Evolutionary conservation across 2,113 vertebrate species (phyloP).

Genomic region (Crotalus viridis): DNA sequence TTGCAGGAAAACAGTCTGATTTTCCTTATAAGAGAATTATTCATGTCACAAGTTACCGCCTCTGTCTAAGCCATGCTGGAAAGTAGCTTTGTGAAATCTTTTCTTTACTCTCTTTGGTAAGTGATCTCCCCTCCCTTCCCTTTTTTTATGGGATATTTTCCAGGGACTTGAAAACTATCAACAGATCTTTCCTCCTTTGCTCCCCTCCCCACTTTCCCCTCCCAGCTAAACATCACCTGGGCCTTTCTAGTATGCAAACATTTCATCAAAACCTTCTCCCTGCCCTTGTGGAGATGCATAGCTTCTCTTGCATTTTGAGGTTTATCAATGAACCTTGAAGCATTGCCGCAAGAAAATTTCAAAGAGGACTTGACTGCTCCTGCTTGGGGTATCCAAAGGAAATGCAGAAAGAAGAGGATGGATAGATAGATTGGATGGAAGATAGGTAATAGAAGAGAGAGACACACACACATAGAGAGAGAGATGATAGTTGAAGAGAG

Average conservation of each 20-base stretch:
- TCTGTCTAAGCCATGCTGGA: background rate
- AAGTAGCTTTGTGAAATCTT: background rate
- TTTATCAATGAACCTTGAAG: background rate
- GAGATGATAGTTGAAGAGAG: background rate
- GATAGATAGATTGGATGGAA: background rate
- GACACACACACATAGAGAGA: no score
- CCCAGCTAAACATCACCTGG: background rate
- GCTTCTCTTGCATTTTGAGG: background rate
- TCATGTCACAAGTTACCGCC: background rate
- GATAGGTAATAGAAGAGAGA: background rate
- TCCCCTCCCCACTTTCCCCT: background rate
- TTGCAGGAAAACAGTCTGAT: background rate
- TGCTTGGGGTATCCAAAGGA: background rate
- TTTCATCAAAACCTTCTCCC: background rate
- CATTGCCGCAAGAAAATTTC: background rate
- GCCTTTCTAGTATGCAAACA: background rate
- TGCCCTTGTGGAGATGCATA: background rate
- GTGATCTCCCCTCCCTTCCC: background rate
- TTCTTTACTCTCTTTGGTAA: background rate
- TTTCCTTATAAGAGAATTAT: background rate
- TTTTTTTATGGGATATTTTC: background rate
- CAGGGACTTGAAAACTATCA: background rate
- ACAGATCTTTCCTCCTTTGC: background rate
- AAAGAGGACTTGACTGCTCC: background rate
- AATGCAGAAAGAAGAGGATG: background rate